These are phyloP conservation scores for Pterophyllum scalare DNA, from an alignment of 2,113 vertebrate genomes.

Conservation along the genomic window DNA sequence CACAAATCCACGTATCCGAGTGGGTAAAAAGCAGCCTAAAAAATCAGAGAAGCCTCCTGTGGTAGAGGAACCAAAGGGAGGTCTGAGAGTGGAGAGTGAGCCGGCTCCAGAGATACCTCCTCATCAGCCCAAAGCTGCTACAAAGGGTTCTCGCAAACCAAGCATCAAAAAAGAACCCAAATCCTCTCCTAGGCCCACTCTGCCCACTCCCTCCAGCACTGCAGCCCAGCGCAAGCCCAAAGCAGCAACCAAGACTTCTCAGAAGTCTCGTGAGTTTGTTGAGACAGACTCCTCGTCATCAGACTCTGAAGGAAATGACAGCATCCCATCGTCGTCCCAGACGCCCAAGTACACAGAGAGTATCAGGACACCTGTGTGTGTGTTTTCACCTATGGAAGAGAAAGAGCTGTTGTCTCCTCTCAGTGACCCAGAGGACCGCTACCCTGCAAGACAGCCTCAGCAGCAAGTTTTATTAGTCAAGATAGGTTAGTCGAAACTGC, in stretches of 20 bases:
- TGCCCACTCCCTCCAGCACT: conserved; percentile 43
- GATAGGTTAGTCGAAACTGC: conserved; percentile 77
- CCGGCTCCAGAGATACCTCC: conserved; percentile 89
- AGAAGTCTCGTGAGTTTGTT: conserved; percentile 95
- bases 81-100: conserved; percentile 95
- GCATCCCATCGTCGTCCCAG: conserved; percentile 94
- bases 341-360: conserved; percentile 96
- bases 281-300: conserved; percentile 96
- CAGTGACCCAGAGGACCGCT: conserved; percentile 93
- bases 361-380: conserved; percentile 90
- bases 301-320: conserved; percentile 96
- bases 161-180: conserved; percentile 95
- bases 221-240: conserved; percentile 93
- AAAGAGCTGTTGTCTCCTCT: conserved; percentile 95
- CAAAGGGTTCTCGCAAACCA: conserved; percentile 94
- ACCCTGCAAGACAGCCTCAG: conserved; percentile 73
- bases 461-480: conserved; percentile 89
- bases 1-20: conserved; percentile 85
- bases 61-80: conserved; percentile 91
- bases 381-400: conserved; percentile 97
- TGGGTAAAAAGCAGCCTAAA: conserved; percentile 97
- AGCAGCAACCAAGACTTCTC: conserved; percentile 87
- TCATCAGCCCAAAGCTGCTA: conserved; percentile 91
- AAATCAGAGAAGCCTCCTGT: conserved; percentile 91
- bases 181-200: conserved; percentile 87